phyloP scores from a whole-genome alignment of 2,888 invertebrate species.

The Clunio marinus region DNA sequence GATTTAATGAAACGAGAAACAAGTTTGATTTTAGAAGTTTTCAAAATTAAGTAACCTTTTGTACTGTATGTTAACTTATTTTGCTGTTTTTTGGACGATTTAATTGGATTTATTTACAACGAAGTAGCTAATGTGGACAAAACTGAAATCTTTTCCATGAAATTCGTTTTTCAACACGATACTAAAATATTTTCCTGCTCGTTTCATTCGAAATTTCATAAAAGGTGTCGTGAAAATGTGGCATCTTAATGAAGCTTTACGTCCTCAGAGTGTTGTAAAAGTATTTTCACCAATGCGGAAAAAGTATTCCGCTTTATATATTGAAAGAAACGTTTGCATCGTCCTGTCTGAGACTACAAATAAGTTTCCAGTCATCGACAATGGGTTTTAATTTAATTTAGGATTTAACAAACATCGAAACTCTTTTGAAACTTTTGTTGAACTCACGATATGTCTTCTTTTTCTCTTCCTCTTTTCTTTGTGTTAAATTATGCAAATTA shows the following conservation, averaged over 20 bases:
- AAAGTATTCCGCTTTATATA: not conserved
- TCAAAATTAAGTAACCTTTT: slow-evolving; percentile 34
- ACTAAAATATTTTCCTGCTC: not conserved
- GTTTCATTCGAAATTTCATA: not conserved
- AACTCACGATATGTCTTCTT: not conserved
- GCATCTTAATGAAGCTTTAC: not conserved
- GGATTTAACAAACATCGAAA: not conserved
- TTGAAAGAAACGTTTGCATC: not conserved
- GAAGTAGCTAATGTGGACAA: not conserved
- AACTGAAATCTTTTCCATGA: not conserved
- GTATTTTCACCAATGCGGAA: not conserved
- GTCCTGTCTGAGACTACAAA: slow-evolving; percentile 1
- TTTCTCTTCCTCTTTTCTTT: no score
- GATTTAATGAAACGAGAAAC: slow-evolving; percentile 17
- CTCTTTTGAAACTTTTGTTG: not conserved
- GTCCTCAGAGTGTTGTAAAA: not conserved
- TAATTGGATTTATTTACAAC: slow-evolving; percentile 13
- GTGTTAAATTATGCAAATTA: slow-evolving; percentile 36
- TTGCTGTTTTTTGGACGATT: slow-evolving; percentile 1
- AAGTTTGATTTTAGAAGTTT: no score
- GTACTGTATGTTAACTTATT: slow-evolving; percentile 19
- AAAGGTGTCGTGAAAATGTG: slow-evolving; percentile 10
- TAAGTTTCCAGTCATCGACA: slow-evolving; percentile 17
- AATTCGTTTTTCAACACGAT: not conserved
- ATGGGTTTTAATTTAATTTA: slow-evolving; percentile 23